Evolutionary conservation across 1,140 invertebrate genomes (phyloP).

Genomic region (Dryas iulia): DNA sequence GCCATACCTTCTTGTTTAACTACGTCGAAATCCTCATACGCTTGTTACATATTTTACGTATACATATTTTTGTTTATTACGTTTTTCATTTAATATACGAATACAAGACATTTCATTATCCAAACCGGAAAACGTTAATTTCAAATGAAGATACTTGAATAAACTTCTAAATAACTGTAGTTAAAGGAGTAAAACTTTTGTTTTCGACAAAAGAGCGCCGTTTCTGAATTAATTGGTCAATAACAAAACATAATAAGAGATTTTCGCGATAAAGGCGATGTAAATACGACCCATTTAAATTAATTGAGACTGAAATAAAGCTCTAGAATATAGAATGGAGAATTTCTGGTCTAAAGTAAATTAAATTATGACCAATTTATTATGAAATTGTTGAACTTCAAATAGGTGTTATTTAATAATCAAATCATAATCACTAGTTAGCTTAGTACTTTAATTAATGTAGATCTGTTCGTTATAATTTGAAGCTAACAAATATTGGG

Average conservation of each 20-base stretch:
- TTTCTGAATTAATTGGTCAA: constrained; percentile 14
- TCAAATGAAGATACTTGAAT: constrained; percentile 7
- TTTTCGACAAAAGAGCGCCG: constrained; percentile 10
- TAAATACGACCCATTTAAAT: not conserved
- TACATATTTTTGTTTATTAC: no score
- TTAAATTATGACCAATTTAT: not conserved
- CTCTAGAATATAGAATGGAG: not conserved
- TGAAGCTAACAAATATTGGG: no score
- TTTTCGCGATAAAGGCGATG: not conserved
- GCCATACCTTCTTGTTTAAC: no score
- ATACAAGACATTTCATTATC: constrained; percentile 3
- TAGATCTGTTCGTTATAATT: no score
- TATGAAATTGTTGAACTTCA: not conserved
- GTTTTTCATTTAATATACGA: not conserved
- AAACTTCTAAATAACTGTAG: constrained; percentile 11
- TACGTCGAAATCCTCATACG: no score
- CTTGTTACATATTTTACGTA: no score
- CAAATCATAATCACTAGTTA: no score
- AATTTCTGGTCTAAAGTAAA: not conserved
- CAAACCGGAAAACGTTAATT: constrained; percentile 7
- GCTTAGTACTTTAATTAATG: no score
- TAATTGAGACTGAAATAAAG: not conserved
- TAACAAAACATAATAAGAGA: constrained; percentile 3
- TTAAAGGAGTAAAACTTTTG: constrained; percentile 12
- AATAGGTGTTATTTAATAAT: not conserved